phyloP scores from a whole-genome alignment of 2,888 invertebrate genomes.

The Noctua janthina region DNA sequence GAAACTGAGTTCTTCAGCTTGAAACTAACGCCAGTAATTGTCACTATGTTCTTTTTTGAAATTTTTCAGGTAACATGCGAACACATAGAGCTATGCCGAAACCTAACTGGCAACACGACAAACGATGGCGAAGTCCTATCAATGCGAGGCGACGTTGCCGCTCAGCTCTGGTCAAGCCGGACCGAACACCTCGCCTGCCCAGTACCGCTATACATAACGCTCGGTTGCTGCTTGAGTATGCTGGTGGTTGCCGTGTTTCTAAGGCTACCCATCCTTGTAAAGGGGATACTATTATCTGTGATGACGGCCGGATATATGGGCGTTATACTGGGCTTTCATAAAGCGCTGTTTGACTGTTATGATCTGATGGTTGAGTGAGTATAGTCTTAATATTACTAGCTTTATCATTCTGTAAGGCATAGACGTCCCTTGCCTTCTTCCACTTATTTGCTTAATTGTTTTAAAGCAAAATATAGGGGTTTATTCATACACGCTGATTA shows the following conservation, averaged over 20 bases:
- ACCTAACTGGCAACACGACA: slow-evolving; percentile 86
- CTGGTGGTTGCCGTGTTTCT: slow-evolving; percentile 96
- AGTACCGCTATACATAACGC: slow-evolving; percentile 96
- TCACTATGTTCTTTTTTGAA: neutral
- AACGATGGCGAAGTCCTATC: slow-evolving; percentile 88
- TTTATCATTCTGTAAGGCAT: too few species aligned
- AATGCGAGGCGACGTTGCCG: slow-evolving; percentile 76
- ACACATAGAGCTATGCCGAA: slow-evolving; percentile 83
- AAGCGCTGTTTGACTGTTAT: slow-evolving; percentile 95
- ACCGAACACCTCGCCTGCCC: slow-evolving; percentile 94
- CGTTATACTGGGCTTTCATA: slow-evolving; percentile 95
- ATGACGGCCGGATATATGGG: slow-evolving; percentile 95
- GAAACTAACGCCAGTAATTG: too few species aligned
- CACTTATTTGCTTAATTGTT: too few species aligned
- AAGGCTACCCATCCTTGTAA: slow-evolving; percentile 94
- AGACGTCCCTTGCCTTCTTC: neutral
- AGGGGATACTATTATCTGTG: slow-evolving; percentile 93
- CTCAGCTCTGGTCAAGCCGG: slow-evolving; percentile 84
- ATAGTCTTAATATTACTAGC: neutral
- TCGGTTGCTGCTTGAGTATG: slow-evolving; percentile 96
- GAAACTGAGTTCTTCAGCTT: too few species aligned
- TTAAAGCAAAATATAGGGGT: too few species aligned
- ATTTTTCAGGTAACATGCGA: slow-evolving; percentile 85
- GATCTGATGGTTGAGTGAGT: slow-evolving; percentile 94
- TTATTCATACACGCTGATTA: too few species aligned